Evolutionary conservation across 2,797 vertebrate species (phyloP), one percentile per base, ranked within the genome.

Genomic region (Phalanger gymnotis): DNA sequence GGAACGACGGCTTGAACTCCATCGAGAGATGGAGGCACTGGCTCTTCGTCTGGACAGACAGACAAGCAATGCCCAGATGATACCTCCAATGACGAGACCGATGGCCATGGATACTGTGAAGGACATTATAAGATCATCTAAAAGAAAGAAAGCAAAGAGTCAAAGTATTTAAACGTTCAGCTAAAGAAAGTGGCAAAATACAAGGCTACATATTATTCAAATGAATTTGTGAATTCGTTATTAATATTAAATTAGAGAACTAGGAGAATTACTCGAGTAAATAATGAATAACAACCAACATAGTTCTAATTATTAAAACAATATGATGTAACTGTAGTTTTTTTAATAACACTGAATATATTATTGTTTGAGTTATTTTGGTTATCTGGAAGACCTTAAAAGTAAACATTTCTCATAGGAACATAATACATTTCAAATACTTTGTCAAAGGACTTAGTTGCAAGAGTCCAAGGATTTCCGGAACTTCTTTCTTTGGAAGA

Each of bases 51-150:
- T 98, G 55, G 99, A 99, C 99, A 99, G 97, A 98, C 99, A 99
- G 51, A 99, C 99, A 89, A 99, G 96, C 89, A 99, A 93, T 3
- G 99, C 98, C 96, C 99, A 99, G 93, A 99, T 98, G 93, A 99
- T 95, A 54, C 99, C 99, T 94, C 99, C 99, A 89, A 99, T 98
- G 47, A 99, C 98, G 10, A 99, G 98, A 73, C 99, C 99, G 81
- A 99, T 99, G 13, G 98, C 98, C 98, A 99, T 98, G 92, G 99
- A 99, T 94, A 99, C 99, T 14, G 99, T 99, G 98, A 99, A 99
- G 93, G 99, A 99, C 97, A 99, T 99, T 66, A 99, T 98, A 96
- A 99, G 98, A 90, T 99, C 99, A 92, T 99, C 99, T 99, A 98
- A 98, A 98, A 99, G 28, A 96, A 55, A 98, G 53, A 95, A 95